Evolutionary conservation across 2,888 invertebrate species (phyloP), one percentile per base, ranked within the genome.

Genomic region (Cataglyphis albicans): DNA sequence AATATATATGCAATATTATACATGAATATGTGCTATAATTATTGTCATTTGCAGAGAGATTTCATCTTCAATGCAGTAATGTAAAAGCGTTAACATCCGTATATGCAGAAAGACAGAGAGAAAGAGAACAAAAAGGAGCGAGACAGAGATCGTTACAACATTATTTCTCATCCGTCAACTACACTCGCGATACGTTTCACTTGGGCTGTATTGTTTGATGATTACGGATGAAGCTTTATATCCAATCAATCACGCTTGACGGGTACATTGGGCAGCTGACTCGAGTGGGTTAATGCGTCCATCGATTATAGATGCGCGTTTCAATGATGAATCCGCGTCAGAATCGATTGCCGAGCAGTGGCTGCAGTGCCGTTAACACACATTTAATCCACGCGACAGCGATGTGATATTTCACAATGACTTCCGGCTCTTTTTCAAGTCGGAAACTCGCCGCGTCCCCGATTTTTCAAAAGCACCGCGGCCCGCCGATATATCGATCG

Each of bases 171-270:
- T 80, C 78, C 78, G 70, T 80, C 78, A 72, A 72, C 59, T 59
- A 72, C 72, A 80, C 44, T 72, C 32, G 78, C 72, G 59, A 80
- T 80, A 59, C 63, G 78, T 65, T 59, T 82, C 59, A 76, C 65
- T 76, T 65, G 75, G 75, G 63, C 81, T 48, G 57, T 82, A 76
- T 74, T 74, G 78, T 76, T 75, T 65, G 81, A 82, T 80, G 78
- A 82, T 82, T 75, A 65, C 64, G 76, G 76, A 74, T 67, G 81
- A 67, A 55, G 81, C 63, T 76, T 81, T 57, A 75, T 65, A 68
- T 65, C 59, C 78, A 63, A 82, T 82, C 78, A 78, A 82, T 82
- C 82, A 82, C 78, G 67, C 78, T 82, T 68, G 82, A 78, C 82
- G 61, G 78, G 67, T 68, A 78, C 82, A 65, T 67, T 63, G 82